Evolutionary conservation across 92 coral and sea anemone genomes (phyloP).

Genomic region (Umimayanthus chanpuru): DNA sequence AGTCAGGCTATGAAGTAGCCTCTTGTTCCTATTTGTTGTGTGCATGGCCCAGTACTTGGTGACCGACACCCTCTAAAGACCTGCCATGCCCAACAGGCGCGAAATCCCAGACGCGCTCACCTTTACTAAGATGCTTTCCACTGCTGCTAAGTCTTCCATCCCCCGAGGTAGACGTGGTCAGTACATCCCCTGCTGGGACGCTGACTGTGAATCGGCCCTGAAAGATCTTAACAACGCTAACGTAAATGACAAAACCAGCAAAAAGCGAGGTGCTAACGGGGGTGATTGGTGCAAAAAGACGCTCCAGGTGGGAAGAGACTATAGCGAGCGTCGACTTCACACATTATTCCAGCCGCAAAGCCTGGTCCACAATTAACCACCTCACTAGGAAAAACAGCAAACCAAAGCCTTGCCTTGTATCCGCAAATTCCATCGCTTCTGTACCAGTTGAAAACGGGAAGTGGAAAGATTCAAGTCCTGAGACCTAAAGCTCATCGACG

Average conservation of each 20-base stretch:
- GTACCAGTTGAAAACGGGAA: too few species aligned
- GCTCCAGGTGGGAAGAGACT: not conserved
- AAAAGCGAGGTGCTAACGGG: not conserved
- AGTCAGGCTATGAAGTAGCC: too few species aligned
- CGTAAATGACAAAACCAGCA: not conserved
- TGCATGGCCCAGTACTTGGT: too few species aligned
- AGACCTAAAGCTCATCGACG: too few species aligned
- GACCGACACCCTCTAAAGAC: not conserved
- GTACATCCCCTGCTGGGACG: constrained; percentile 13
- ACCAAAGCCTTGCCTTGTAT: too few species aligned
- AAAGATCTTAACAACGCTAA: too few species aligned
- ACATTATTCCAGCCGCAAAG: too few species aligned
- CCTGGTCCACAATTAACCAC: too few species aligned
- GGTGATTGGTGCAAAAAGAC: not conserved
- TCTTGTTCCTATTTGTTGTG: too few species aligned
- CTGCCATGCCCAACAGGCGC: not conserved
- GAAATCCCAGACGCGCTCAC: not conserved
- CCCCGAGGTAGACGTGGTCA: not conserved
- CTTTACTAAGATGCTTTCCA: constrained; percentile 11
- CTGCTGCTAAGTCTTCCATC: constrained; percentile 5
- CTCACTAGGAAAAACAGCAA: too few species aligned
- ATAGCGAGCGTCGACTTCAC: too few species aligned
- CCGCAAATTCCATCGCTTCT: not conserved
- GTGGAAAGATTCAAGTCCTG: too few species aligned
- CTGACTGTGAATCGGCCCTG: not conserved